phyloP scores from a whole-genome alignment of 2,797 vertebrate species.

The Pangasius mekongensis region DNA sequence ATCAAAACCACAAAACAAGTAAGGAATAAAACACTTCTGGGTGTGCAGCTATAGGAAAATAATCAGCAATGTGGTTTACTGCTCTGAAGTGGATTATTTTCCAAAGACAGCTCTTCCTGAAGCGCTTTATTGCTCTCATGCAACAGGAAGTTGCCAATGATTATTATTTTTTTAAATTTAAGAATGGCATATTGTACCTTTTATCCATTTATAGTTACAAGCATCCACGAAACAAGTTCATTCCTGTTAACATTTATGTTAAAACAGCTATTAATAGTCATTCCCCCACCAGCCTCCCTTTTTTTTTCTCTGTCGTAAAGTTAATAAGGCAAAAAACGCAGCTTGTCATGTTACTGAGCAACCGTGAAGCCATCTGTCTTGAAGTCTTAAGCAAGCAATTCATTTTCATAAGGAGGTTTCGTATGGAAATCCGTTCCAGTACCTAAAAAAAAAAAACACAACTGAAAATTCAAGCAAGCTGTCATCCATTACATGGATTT shows the following conservation, averaged over 20 bases:
- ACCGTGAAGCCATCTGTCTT: background rate
- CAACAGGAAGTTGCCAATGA: background rate
- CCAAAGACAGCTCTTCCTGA: background rate
- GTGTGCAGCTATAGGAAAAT: background rate
- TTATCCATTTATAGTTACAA: background rate
- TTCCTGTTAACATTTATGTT: background rate
- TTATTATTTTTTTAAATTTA: background rate
- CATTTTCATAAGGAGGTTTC: background rate
- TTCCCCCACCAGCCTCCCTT: background rate
- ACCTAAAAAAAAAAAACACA: background rate
- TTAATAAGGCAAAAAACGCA: background rate
- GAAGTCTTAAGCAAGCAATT: background rate
- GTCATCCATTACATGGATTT: background rate
- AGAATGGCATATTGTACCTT: background rate
- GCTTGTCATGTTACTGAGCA: background rate
- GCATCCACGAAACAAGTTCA: background rate
- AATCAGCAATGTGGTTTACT: background rate
- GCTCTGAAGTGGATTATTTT: background rate
- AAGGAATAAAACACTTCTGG: background rate
- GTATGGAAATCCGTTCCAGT: background rate
- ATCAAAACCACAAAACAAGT: background rate
- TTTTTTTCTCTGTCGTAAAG: background rate
- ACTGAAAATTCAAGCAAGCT: background rate
- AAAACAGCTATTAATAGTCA: background rate
- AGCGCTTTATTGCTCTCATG: background rate